Percentiles rank a stretch among this genome's conserved stretches.
These are phyloP conservation scores for Anguilla japonica DNA, from an alignment of 2,113 vertebrate species.

Conservation along the genomic window DNA sequence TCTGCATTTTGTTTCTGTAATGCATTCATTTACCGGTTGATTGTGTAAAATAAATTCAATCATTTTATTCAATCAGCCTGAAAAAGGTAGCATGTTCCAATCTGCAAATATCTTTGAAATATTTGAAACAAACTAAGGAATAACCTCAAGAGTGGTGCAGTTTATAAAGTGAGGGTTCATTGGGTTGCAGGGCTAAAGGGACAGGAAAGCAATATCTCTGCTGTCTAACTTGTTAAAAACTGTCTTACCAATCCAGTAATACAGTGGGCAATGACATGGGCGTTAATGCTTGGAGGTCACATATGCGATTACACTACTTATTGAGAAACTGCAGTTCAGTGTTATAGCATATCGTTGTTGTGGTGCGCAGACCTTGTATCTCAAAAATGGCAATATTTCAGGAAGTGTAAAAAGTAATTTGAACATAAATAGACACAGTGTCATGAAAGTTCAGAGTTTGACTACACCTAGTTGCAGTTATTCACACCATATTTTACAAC, in stretches of 20 bases:
- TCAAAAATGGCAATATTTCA: too few relatives aligned
- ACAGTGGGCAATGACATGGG: constrained; percentile 27
- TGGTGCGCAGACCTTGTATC: too few relatives aligned
- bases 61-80: constrained; percentile 22
- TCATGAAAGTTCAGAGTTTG: too few relatives aligned
- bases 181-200: constrained; percentile 44
- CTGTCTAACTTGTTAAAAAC: constrained; percentile 33
- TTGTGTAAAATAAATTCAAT: too few relatives aligned
- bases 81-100: constrained; percentile 44
- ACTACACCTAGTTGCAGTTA: too few relatives aligned
- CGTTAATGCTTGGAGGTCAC: constrained; percentile 36
- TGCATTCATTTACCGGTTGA: too few relatives aligned
- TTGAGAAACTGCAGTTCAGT: constrained; percentile 24
- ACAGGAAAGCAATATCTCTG: constrained; percentile 43
- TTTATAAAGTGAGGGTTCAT: constrained; percentile 45
- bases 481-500: too few relatives aligned
- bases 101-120: constrained; percentile 21
- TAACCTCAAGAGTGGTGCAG: constrained; percentile 37
- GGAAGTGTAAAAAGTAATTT: too few relatives aligned
- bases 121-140: constrained; percentile 46
- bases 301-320: constrained; percentile 31
- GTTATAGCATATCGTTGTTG: background rate
- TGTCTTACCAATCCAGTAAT: constrained; percentile 32
- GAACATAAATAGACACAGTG: too few relatives aligned
- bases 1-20: too few relatives aligned